A percentile compares a stretch with the other conserved stretches of the same genome.
phyloP scores from a whole-genome alignment of 1,140 invertebrate genomes.

The Apis mellifera region DNA sequence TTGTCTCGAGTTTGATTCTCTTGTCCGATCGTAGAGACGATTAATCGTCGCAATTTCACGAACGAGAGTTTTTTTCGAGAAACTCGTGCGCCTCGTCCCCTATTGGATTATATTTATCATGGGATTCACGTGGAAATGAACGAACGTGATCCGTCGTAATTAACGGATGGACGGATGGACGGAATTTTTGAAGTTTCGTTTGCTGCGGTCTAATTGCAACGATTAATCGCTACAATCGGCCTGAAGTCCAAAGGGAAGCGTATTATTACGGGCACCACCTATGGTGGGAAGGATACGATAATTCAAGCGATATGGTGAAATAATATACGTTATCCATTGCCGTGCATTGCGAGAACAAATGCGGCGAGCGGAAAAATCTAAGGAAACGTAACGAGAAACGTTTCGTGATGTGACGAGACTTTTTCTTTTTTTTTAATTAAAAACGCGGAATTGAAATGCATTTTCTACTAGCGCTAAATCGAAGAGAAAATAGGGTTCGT shows the following conservation, averaged over 20 bases:
- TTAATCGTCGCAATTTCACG: conserved; percentile 48
- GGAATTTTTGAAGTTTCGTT: background rate
- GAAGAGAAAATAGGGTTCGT: background rate
- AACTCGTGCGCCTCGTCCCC: background rate
- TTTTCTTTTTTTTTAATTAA: background rate
- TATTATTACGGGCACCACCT: background rate
- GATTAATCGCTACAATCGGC: conserved; percentile 66
- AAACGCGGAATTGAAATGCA: conserved; percentile 3
- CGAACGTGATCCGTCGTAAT: background rate
- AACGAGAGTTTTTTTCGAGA: background rate
- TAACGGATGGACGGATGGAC: background rate
- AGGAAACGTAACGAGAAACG: too few species aligned
- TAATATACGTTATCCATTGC: background rate
- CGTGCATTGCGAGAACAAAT: conserved; percentile 13
- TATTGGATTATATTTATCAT: too few species aligned
- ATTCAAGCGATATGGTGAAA: conserved; percentile 1
- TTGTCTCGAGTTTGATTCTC: conserved; percentile 13
- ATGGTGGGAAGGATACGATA: background rate
- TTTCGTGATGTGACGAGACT: too few species aligned
- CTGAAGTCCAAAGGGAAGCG: conserved; percentile 55
- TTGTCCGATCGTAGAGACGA: conserved; percentile 31
- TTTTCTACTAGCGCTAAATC: background rate
- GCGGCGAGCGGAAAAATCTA: conserved; percentile 14
- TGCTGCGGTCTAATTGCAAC: conserved; percentile 51
- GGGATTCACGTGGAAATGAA: background rate